phyloP scores from a whole-genome alignment of 2,797 vertebrate genomes.

The Hydrophis major region DNA sequence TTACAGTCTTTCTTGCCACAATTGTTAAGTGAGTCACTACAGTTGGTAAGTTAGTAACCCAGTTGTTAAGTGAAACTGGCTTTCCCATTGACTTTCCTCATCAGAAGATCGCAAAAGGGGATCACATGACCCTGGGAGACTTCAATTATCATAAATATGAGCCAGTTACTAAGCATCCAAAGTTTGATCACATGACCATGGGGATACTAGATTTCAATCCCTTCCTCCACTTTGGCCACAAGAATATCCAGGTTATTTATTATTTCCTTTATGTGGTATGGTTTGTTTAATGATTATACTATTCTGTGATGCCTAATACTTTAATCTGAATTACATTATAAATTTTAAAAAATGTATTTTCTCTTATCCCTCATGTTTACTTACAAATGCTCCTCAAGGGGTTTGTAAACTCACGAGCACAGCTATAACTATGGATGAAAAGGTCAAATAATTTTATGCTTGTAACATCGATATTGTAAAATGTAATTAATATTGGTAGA shows the following conservation, averaged over 20 bases:
- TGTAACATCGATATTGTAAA: not conserved
- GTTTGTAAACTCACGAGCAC: not conserved
- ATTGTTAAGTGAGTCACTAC: not conserved
- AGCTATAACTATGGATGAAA: not conserved
- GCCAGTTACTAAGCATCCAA: not conserved
- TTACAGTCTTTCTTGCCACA: not conserved
- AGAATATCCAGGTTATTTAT: not conserved
- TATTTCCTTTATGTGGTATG: not conserved
- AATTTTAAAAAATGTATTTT: not conserved
- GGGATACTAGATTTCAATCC: not conserved
- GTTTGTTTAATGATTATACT: not conserved
- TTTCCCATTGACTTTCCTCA: not conserved
- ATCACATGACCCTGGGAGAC: not conserved
- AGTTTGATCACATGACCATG: not conserved
- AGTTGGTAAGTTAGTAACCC: not conserved
- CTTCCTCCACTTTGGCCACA: not conserved
- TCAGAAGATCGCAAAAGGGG: not conserved
- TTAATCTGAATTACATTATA: not conserved
- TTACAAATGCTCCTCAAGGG: not conserved
- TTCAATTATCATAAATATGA: not conserved
- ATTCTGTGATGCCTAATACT: not conserved
- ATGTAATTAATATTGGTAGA: not conserved
- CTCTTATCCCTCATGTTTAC: not conserved
- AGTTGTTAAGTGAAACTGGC: not conserved
- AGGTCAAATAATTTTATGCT: not conserved